Evolutionary conservation across 2,797 vertebrate species (phyloP).

Genomic region (Parauchenoglanis ngamensis): DNA sequence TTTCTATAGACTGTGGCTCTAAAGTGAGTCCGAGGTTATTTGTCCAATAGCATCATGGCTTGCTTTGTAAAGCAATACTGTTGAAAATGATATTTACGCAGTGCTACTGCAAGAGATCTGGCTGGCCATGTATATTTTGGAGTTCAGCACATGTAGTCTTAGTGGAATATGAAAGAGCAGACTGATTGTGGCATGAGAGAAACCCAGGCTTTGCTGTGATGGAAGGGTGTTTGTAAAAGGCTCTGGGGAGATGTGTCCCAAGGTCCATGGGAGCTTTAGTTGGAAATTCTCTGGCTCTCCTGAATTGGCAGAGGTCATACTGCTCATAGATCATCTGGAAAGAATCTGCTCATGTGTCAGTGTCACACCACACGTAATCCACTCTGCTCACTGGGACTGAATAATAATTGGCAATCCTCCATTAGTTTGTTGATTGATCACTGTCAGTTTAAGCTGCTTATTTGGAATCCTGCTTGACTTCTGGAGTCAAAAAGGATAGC

Average conservation of each 20-base stretch:
- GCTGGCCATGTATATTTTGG: slow-evolving; percentile 2
- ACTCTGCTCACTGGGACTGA: neutral
- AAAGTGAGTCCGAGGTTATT: neutral
- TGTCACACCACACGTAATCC: neutral
- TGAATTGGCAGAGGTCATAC: neutral
- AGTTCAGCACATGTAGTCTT: neutral
- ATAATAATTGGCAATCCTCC: neutral
- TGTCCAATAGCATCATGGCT: neutral
- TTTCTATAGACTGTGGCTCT: slow-evolving; percentile 19
- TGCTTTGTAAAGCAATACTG: slow-evolving; percentile 27
- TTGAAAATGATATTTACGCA: slow-evolving; percentile 18
- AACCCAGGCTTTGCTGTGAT: neutral
- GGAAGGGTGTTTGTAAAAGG: slow-evolving; percentile 7
- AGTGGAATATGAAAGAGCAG: neutral
- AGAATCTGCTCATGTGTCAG: slow-evolving; percentile 10
- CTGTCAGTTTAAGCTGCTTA: neutral
- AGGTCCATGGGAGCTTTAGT: neutral
- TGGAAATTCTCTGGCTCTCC: neutral
- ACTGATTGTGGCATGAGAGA: neutral
- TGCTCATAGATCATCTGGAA: neutral
- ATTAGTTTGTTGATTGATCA: neutral
- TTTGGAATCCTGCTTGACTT: neutral
- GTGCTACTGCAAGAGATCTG: slow-evolving; percentile 22
- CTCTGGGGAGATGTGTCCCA: neutral
- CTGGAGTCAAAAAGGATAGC: neutral